phyloP scores from a whole-genome alignment of 2,888 invertebrate species.

The Hoplodrina blanda region DNA sequence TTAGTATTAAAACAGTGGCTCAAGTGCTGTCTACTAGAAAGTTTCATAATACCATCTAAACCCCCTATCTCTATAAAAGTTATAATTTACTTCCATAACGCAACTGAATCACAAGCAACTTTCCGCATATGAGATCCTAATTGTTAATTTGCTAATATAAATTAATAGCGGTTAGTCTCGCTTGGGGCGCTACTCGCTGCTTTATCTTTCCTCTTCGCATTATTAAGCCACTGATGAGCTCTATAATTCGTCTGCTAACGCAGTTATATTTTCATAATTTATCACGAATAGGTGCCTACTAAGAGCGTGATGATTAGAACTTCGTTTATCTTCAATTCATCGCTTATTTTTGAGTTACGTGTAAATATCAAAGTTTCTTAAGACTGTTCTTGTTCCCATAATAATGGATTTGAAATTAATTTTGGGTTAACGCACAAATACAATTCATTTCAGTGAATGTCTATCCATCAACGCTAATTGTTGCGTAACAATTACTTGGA shows the following conservation, averaged over 20 bases:
- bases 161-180: slow-evolving; percentile 30
- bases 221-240: slow-evolving; percentile 36
- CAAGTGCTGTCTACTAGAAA: neutral
- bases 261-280: slow-evolving; percentile 28
- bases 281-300: neutral
- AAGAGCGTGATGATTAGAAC: slow-evolving; percentile 7
- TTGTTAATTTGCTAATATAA: slow-evolving; percentile 40
- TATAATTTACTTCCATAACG: neutral
- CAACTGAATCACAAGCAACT: slow-evolving; percentile 31
- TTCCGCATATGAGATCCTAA: slow-evolving; percentile 22
- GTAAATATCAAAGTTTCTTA: slow-evolving; percentile 30
- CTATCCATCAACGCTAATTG: slow-evolving; percentile 74
- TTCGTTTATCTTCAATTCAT: slow-evolving; percentile 23
- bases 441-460: slow-evolving; percentile 65
- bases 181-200: slow-evolving; percentile 16
- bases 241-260: slow-evolving; percentile 25
- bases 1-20: neutral
- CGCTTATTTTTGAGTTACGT: slow-evolving; percentile 14
- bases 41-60: neutral
- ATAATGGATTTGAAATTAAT: slow-evolving; percentile 57
- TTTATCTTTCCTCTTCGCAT: slow-evolving; percentile 40
- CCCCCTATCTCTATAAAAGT: neutral
- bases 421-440: slow-evolving; percentile 56
- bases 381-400: slow-evolving; percentile 43
- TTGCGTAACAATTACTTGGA: slow-evolving; percentile 64